Percentiles rank a stretch among this genome's conserved stretches.
phyloP scores from a whole-genome alignment of 2,113 vertebrate species.

The Scopus umbretta region DNA sequence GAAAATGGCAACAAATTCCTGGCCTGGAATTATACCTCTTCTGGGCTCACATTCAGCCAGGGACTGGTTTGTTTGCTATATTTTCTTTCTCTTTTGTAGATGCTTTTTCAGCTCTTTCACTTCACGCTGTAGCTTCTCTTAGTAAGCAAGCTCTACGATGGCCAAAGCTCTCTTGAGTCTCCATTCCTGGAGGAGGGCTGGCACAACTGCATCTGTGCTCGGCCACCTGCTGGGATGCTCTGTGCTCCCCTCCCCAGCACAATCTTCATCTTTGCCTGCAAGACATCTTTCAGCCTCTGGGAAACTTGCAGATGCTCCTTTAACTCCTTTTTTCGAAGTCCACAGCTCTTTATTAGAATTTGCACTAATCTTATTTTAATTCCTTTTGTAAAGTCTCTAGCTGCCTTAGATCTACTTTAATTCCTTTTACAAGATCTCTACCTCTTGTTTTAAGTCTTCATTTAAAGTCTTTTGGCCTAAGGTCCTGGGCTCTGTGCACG shows the following conservation, averaged over 20 bases:
- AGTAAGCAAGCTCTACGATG: not conserved
- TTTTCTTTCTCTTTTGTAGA: not conserved
- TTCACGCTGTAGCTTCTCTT: not conserved
- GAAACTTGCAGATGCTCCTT: conserved; percentile 1
- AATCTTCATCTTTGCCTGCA: not conserved
- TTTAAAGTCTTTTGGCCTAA: conserved; percentile 25
- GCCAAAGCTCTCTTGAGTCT: not conserved
- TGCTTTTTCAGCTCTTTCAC: not conserved
- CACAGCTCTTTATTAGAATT: not conserved
- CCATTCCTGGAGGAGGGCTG: not conserved
- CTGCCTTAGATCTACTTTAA: conserved; percentile 20
- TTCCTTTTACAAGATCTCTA: conserved; percentile 25
- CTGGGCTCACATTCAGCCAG: not conserved
- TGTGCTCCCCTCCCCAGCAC: not conserved
- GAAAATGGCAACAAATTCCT: not conserved
- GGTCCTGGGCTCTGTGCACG: not conserved
- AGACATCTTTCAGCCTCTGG: not conserved
- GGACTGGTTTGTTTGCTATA: not conserved
- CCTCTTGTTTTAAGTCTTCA: conserved; percentile 19
- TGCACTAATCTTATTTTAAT: conserved; percentile 43
- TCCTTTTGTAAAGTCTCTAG: conserved; percentile 14
- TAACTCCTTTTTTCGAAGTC: not conserved
- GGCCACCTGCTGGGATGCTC: not conserved
- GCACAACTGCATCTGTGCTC: not conserved
- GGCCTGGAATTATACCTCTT: not conserved